Conservation (phyloP, 92 coral and sea anemone species). For the Hydrozoanthus gracilis region DNA sequence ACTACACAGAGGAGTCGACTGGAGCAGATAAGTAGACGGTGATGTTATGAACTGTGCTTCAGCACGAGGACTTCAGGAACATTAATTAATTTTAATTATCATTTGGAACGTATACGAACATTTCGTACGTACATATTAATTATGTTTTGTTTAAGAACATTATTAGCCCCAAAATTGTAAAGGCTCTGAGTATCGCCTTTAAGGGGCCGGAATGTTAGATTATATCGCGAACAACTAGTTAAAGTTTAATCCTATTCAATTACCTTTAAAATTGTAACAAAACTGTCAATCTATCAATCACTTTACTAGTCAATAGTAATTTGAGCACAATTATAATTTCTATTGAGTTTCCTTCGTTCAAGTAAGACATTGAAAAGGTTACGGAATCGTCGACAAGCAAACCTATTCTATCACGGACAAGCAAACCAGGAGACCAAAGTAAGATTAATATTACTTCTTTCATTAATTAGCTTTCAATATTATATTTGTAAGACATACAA, state of each 20-base stretch:
- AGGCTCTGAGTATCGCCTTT: conserved; percentile 10
- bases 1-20: not conserved
- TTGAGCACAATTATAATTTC: no score
- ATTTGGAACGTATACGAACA: not conserved
- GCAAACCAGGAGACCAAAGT: no score
- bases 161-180: not conserved
- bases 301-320: not conserved
- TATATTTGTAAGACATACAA: not conserved
- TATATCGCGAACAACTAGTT: not conserved
- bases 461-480: not conserved
- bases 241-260: not conserved
- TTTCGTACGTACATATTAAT: no score
- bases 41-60: not conserved
- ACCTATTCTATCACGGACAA: not conserved
- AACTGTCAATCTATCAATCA: not conserved
- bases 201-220: not conserved
- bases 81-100: not conserved
- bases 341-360: not conserved
- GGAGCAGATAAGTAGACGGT: conserved; percentile 2
- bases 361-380: not conserved
- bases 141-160: no score
- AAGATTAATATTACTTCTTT: not conserved
- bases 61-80: not conserved
- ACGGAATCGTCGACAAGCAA: not conserved
- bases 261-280: no score